Conservation (phyloP, 2,797 vertebrate species). For the Crenichthys baileyi region DNA sequence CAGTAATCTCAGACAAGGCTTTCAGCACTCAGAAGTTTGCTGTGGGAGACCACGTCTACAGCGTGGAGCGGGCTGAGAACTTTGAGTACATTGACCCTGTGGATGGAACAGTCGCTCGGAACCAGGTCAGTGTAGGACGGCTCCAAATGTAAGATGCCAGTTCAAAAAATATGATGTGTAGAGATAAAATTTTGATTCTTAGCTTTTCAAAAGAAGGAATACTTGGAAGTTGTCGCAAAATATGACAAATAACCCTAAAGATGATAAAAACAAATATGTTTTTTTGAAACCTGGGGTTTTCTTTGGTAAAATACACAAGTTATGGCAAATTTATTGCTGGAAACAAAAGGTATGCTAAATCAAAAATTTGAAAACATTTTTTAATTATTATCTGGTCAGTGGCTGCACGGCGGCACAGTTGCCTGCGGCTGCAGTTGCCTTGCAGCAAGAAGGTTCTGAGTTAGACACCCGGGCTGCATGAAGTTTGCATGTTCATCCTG, state of each 20-base stretch:
- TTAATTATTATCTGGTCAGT: too few species aligned
- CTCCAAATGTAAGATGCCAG: conserved; percentile 4
- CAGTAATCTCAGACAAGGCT: conserved; percentile 90
- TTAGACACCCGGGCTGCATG: too few species aligned
- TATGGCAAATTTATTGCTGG: not conserved
- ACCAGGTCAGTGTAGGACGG: conserved; percentile 87
- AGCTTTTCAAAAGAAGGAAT: not conserved
- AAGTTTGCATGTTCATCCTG: too few species aligned
- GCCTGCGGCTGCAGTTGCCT: too few species aligned
- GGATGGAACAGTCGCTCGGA: conserved; percentile 94
- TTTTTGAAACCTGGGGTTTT: not conserved
- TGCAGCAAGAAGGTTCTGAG: too few species aligned
- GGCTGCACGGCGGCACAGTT: too few species aligned
- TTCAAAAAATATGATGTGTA: not conserved
- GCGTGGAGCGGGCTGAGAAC: conserved; percentile 92
- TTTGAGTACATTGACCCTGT: conserved; percentile 98
- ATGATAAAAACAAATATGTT: not conserved
- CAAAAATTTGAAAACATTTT: not conserved
- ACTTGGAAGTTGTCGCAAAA: not conserved
- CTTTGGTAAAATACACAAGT: not conserved
- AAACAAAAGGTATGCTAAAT: not conserved
- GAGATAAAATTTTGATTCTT: not conserved
- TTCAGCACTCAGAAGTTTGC: conserved; percentile 96
- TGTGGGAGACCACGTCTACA: conserved; percentile 91
- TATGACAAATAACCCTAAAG: not conserved